Percentiles rank a stretch among this genome's conserved stretches.
Evolutionary conservation across 2,797 vertebrate species (phyloP).

Genomic region (Danio aesculapii): DNA sequence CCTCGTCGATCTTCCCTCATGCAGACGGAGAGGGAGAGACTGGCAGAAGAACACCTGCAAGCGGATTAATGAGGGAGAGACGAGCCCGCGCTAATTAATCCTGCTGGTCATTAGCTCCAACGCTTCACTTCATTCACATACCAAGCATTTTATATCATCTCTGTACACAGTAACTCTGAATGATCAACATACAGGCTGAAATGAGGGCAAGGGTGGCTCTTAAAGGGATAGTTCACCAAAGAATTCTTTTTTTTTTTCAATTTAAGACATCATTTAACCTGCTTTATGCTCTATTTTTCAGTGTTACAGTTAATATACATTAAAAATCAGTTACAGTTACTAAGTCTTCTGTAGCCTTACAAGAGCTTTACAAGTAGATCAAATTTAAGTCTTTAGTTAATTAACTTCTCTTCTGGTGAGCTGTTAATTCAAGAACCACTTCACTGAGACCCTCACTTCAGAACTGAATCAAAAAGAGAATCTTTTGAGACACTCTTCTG

Average conservation of each 20-base stretch:
- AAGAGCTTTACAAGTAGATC: neutral
- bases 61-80: conserved; percentile 80
- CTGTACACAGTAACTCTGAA: neutral
- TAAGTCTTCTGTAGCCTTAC: neutral
- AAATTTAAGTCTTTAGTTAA: neutral
- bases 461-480: neutral
- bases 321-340: neutral
- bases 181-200: conserved; percentile 20
- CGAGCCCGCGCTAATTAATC: conserved; percentile 79
- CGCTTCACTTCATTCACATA: conserved; percentile 57
- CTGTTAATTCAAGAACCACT: neutral
- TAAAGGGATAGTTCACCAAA: conserved; percentile 6
- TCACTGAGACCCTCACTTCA: neutral
- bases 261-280: neutral
- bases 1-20: conserved; percentile 75
- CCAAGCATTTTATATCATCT: conserved; percentile 17
- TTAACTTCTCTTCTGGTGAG: neutral
- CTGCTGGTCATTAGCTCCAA: conserved; percentile 72
- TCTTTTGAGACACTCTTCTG: neutral
- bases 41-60: conserved; percentile 77
- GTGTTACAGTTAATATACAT: too few species aligned
- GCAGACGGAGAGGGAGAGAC: conserved; percentile 68
- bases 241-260: neutral
- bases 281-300: too few species aligned
- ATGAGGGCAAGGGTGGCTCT: conserved; percentile 20